Base-by-base conservation (phyloP, 2,888 invertebrate species). In the Papilio demoleus region DNA sequence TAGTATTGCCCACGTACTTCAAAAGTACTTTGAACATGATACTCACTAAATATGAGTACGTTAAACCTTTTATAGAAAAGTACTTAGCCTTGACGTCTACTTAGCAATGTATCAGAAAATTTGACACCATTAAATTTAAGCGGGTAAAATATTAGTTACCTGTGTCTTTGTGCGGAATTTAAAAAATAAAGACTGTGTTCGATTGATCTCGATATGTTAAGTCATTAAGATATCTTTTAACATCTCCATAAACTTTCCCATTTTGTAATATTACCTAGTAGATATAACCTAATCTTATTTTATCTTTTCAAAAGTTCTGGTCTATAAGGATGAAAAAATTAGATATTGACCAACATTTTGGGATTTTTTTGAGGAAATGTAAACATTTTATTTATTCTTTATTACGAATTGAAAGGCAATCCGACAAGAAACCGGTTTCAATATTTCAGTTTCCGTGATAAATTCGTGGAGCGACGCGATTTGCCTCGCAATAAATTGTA, bases 401-500 rank as follows among this genome's bases (percentile, higher is more conserved):
- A 34, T 14, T 34, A 31, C 17, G 36, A 59, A 59, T 14, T 36
- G 36, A 22, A 8, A 38, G 36, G 36, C 59, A 59, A 59, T 59
- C 22, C 59, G 59, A 59, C 22, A 59, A 59, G 36, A 22, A 59
- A 36, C 12, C 36, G 22, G 59, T 59, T 59, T 31, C 34, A 19
- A 59, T 38, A 38, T 59, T 59, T 59, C 36, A 59, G 36, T 38
- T 59, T 22, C 38, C 19, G 36, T 59, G 36, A 59, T 59, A 59
- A 59, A 59, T 59, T 59, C 22, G 59, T n/a, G 31, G 31, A 31
- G 17, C 36, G 19, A 19, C 19, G 42, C 40, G 40, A 58, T 12
- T 34, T 38, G 59, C 22, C 14, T 36, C 38, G 59, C 59, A 59
- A 59, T 59, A 59, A 59, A 59, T 59, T 59, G 59, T 38, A 59